Conservation (phyloP, 1,140 invertebrate genomes). For the Onthophagus taurus region DNA sequence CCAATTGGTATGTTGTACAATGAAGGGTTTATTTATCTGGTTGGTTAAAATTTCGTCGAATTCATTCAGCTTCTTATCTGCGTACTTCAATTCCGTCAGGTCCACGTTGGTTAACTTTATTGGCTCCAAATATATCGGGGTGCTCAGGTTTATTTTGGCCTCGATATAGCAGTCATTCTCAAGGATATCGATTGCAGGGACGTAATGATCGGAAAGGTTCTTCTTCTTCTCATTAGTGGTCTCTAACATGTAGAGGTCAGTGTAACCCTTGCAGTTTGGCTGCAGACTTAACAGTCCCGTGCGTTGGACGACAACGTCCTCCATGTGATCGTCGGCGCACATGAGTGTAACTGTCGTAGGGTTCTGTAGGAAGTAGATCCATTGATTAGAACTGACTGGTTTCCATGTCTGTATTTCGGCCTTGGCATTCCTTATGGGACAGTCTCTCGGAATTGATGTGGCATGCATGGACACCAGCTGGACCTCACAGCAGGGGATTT, state of each 20-base stretch:
- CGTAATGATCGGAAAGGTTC: constrained; percentile 3
- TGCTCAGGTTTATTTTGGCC: background rate
- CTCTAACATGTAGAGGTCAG: background rate
- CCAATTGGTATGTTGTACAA: constrained; percentile 1
- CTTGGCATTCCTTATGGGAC: constrained; percentile 5
- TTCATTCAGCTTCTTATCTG: background rate
- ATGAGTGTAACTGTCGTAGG: background rate
- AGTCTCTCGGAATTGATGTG: background rate
- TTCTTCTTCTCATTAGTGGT: background rate
- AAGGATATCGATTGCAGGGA: background rate
- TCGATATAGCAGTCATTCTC: constrained; percentile 2
- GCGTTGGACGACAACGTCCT: background rate
- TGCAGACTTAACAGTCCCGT: background rate
- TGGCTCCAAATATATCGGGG: background rate
- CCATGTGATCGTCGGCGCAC: background rate
- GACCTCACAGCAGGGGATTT: background rate
- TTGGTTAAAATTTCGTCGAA: background rate
- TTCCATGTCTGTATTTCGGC: no score
- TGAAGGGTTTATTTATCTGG: background rate
- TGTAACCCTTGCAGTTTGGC: background rate
- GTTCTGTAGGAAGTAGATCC: background rate
- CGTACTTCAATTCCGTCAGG: constrained; percentile 4
- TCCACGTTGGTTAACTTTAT: background rate
- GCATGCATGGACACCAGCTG: background rate
- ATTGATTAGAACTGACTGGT: background rate